Evolutionary conservation across 2,888 invertebrate genomes (phyloP), one percentile per base, ranked within the genome.

Genomic region (Tethea ocularis): DNA sequence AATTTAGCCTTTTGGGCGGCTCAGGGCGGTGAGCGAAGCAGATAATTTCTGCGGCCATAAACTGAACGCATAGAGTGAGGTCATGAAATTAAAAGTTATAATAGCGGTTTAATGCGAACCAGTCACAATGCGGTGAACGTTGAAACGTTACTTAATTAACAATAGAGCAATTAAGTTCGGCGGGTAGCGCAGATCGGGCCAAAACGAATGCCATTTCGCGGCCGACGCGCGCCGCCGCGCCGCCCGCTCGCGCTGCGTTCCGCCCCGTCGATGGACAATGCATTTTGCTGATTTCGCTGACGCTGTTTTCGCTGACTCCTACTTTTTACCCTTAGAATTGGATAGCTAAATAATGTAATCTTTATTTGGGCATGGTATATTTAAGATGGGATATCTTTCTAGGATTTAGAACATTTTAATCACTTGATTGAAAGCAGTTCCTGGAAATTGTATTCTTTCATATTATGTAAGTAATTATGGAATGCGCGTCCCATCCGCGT

Each of bases 61-160:
- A 64, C 60, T 61, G 53, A 52, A 52, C 57, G 52, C 62, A 73
- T 72, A 62, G 65, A 70, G 59, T 71, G 68, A 68, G 64, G 72
- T 72, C 67, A 62, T 61, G 62, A 75, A 80, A 84, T 79, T 77
- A 80, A 82, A 79, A 83, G 74, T 78, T 78, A 82, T 79, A 80
- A 82, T 78, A 77, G 76, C 73, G 72, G 79, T 81, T 84, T 77
- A 78, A 82, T 77, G 75, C 71, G 80, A 82, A 82, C 84, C 81
- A 82, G 82, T 80, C 82, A 83, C 80, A 81, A 80, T 85, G 87
- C 72, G 86, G 87, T 80, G 72, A 76, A 86, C 78, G 84, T 80
- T 88, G 88, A 88, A 91, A 89, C 86, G 91, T 90, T 86, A 87
- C 87, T 87, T 89, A 92, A 93, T 91, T 91, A 92, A 92, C 92